These are phyloP conservation scores for Periparus ater DNA, from an alignment of 2,797 vertebrate species.

Conservation along the genomic window DNA sequence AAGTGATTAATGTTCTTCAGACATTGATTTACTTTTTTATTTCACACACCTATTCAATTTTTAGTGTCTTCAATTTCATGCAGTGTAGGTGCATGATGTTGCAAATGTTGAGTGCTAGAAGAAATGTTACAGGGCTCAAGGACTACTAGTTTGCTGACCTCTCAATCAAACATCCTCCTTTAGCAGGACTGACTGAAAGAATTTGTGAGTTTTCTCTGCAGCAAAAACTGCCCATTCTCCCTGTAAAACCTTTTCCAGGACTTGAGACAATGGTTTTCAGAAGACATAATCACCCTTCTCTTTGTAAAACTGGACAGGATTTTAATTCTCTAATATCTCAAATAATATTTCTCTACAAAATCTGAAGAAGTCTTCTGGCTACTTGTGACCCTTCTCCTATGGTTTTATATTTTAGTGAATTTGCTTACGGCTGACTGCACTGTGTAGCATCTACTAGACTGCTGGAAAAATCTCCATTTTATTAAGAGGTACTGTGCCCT, in stretches of 20 bases:
- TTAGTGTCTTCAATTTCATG: not conserved
- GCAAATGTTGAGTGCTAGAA: not conserved
- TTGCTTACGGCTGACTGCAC: not conserved
- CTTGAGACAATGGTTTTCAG: not conserved
- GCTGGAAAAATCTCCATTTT: conserved; percentile 6
- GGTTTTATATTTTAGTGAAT: not conserved
- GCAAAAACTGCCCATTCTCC: not conserved
- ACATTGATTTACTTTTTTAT: not conserved
- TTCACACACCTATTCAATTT: not conserved
- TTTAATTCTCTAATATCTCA: not conserved
- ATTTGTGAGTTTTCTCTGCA: not conserved
- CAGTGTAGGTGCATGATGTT: too few species aligned
- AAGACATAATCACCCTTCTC: not conserved
- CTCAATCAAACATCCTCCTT: not conserved
- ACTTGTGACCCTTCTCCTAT: not conserved
- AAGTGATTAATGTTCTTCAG: not conserved
- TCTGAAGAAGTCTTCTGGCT: not conserved
- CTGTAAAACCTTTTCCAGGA: not conserved
- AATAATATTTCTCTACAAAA: not conserved
- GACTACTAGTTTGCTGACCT: not conserved
- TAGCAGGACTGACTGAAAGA: not conserved
- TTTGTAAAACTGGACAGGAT: not conserved
- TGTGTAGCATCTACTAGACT: not conserved
- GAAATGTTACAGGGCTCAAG: not conserved
- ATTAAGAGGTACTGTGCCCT: not conserved